phyloP scores from a whole-genome alignment of 2,888 invertebrate genomes.

The Venusia cambrica region DNA sequence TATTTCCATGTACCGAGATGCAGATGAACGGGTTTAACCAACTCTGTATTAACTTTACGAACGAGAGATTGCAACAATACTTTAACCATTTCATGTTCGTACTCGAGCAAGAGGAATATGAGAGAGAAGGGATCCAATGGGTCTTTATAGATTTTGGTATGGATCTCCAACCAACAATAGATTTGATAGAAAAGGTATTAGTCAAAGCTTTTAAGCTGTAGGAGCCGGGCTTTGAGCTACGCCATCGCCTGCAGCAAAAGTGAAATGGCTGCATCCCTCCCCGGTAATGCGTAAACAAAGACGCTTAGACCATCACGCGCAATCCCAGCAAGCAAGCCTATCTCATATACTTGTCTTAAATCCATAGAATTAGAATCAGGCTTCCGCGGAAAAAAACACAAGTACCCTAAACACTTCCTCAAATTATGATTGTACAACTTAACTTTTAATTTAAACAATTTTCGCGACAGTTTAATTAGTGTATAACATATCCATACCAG shows the following conservation, averaged over 20 bases:
- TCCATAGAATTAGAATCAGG: constrained; percentile 34
- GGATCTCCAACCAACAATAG: constrained; percentile 95
- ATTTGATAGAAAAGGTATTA: constrained; percentile 94
- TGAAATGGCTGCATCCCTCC: constrained; percentile 48
- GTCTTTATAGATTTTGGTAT: constrained; percentile 97
- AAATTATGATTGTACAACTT: constrained; percentile 28
- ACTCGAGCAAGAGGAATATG: constrained; percentile 97
- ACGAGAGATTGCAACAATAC: constrained; percentile 97
- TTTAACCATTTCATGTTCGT: constrained; percentile 99
- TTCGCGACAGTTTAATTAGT: too few species aligned
- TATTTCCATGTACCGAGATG: constrained; percentile 56
- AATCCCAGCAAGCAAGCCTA: constrained; percentile 41
- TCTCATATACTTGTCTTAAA: constrained; percentile 32
- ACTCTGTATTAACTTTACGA: constrained; percentile 97
- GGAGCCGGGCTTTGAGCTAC: constrained; percentile 63
- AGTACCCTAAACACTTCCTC: constrained; percentile 28
- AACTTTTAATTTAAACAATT: constrained; percentile 11
- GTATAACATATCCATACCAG: constrained; percentile 5
- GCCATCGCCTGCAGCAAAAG: constrained; percentile 51
- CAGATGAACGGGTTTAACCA: constrained; percentile 97
- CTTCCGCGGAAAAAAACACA: constrained; percentile 37
- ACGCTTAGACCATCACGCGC: constrained; percentile 47
- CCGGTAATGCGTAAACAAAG: constrained; percentile 40
- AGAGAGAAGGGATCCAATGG: constrained; percentile 94
- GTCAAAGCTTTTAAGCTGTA: constrained; percentile 53